Evolutionary conservation across 2,797 vertebrate genomes (phyloP), one percentile per base, ranked within the genome.

Genomic region (Manis javanica): DNA sequence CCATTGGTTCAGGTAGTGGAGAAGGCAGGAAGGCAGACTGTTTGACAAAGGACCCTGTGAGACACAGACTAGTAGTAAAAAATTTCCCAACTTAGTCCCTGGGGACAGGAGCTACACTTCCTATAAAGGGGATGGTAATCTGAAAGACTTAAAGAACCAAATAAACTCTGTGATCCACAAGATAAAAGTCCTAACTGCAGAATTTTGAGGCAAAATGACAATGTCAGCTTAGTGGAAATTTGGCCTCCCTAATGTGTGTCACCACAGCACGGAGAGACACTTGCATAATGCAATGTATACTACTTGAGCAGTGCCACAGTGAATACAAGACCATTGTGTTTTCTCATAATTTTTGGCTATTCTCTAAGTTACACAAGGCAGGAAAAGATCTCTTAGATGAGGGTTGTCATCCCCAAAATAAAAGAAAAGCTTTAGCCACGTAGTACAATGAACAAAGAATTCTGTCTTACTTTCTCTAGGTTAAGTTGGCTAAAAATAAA

Each of bases 201-300:
- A 74, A 1, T 19, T 84, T 34, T 37, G 42, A 78, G 63, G 7
- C 7, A n/a, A 55, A 75, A 69, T 14, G 37, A 46, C 29, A 49
- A 63, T 39, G 11, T 16, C 18, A 6, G 0, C n/a, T 69, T 12
- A 14, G 29, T 2, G 63, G 26, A 23, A 74, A 85, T 69, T 29
- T n/a, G 0, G 4, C 29, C 69, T 1, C 8, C 8, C 23, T 49
- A 12, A 14, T 21, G 3, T 42, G 4, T 37, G 5, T 74, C 9
- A n/a, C 19, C 2, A 26, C 26, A 7, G 59, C 19, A 34, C 75
- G 4, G 46, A 83, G 1, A 14, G 2, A 89, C 3, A 51, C 9
- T 3, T 55, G 29, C 64, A 16, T 3, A 24, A 29, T 39, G 6
- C 59, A 39, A 24, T 19, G 7, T 14, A 26, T 3, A 71, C 13